phyloP scores from a whole-genome alignment of 2,888 invertebrate genomes.

The Xiphydria camelus region DNA sequence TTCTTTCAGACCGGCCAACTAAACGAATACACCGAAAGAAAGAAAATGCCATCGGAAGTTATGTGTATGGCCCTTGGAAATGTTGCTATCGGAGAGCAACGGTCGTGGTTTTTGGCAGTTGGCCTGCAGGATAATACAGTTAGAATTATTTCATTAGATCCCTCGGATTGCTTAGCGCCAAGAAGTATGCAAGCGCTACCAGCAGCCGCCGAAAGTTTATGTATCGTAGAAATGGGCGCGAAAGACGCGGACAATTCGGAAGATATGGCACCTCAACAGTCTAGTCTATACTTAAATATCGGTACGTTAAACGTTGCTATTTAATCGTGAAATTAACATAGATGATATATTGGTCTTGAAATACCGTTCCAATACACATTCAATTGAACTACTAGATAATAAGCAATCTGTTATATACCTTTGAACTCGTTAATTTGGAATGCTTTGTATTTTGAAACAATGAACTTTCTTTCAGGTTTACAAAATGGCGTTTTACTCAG shows the following conservation, averaged over 20 bases:
- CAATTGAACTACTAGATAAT: no score
- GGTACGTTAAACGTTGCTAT: constrained; percentile 52
- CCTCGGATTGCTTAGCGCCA: constrained; percentile 91
- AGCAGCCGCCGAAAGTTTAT: constrained; percentile 93
- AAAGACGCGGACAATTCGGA: constrained; percentile 64
- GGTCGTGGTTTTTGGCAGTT: constrained; percentile 94
- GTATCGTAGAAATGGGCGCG: constrained; percentile 91
- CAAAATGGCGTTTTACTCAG: constrained; percentile 94
- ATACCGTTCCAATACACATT: no score
- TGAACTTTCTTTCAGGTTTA: constrained; percentile 70
- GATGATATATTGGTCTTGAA: neutral
- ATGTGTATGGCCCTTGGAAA: constrained; percentile 98
- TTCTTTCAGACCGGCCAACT: constrained; percentile 86
- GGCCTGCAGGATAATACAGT: constrained; percentile 96
- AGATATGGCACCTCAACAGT: constrained; percentile 65
- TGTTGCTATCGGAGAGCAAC: constrained; percentile 92
- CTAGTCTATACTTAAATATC: constrained; percentile 91
- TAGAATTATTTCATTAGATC: constrained; percentile 95
- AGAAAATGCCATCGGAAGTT: constrained; percentile 95
- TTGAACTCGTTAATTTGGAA: no score
- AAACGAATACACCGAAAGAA: constrained; percentile 97
- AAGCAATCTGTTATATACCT: no score
- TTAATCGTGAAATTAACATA: neutral
- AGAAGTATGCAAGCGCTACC: constrained; percentile 97
- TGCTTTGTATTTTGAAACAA: no score